phyloP scores from a whole-genome alignment of 2,113 vertebrate genomes.

The Otis tarda region DNA sequence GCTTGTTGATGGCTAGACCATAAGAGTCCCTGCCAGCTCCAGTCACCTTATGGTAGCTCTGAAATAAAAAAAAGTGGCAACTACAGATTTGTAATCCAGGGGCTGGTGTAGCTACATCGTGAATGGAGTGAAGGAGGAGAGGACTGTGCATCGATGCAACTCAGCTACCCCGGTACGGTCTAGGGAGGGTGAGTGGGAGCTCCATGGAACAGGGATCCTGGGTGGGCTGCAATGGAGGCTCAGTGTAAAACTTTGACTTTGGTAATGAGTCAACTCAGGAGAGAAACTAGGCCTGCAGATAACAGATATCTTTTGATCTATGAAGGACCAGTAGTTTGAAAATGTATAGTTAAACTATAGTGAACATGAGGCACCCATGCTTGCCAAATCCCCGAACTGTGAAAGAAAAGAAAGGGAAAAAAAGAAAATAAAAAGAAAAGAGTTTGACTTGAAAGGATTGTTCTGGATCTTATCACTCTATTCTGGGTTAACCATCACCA shows the following conservation, averaged over 20 bases:
- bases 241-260: not conserved
- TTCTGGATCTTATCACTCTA: not conserved
- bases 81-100: not conserved
- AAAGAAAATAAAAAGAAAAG: no score
- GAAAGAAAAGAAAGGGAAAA: not conserved
- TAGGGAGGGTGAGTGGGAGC: not conserved
- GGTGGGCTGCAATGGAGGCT: not conserved
- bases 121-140: not conserved
- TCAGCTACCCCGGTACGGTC: not conserved
- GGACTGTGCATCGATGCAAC: rapidly evolving
- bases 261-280: not conserved
- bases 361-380: rapidly evolving
- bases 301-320: not conserved
- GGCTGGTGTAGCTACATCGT: not conserved
- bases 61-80: not conserved
- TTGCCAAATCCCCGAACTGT: not conserved
- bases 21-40: not conserved
- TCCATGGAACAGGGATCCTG: rapidly evolving
- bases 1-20: rapidly evolving
- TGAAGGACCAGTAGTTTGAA: not conserved
- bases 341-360: not conserved
- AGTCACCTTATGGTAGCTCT: not conserved
- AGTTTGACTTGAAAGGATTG: not conserved
- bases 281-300: not conserved
- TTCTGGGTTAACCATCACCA: not conserved